Evolutionary conservation across 2,113 vertebrate genomes (phyloP).

Genomic region (Oophaga pumilio): DNA sequence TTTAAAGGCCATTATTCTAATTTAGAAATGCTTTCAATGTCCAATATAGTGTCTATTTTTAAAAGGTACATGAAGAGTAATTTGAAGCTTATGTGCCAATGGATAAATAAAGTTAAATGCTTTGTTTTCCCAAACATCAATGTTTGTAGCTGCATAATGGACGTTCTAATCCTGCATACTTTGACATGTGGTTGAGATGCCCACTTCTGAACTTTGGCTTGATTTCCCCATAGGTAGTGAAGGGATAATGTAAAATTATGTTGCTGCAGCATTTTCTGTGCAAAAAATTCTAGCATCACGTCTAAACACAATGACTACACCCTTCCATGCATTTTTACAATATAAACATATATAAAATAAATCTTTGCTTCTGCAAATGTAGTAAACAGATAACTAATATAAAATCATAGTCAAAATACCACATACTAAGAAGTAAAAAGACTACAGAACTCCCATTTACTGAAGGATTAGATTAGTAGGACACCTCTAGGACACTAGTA

Average conservation of each 20-base stretch:
- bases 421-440: background rate
- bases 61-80: background rate
- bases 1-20: background rate
- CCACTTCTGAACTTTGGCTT: background rate
- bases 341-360: background rate
- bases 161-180: too few species aligned
- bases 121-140: background rate
- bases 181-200: background rate
- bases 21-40: background rate
- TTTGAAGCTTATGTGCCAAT: background rate
- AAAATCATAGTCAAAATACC: background rate
- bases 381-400: background rate
- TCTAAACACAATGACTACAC: background rate
- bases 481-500: constrained; percentile 7
- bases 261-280: background rate
- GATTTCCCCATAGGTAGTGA: background rate
- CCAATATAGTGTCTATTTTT: background rate
- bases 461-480: background rate
- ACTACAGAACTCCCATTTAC: background rate
- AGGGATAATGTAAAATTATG: background rate
- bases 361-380: background rate
- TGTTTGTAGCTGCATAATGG: background rate
- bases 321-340: background rate
- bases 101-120: background rate
- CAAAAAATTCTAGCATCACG: background rate